phyloP scores from a whole-genome alignment of 1,140 invertebrate species.

The Pseudomyrmex dendroicus region DNA sequence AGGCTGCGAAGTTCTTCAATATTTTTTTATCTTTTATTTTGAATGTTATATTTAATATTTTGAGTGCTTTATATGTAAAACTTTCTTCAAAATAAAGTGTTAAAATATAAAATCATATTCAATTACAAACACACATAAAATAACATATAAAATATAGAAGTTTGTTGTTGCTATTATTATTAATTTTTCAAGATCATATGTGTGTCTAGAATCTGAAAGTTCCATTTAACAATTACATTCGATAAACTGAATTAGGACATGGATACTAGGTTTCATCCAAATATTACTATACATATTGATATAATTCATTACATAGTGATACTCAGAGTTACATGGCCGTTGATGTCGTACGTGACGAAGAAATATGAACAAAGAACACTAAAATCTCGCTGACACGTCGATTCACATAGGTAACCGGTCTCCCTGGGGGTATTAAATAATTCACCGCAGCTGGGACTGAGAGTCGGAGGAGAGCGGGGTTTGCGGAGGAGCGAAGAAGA shows the following conservation, averaged over 20 bases:
- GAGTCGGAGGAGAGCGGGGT: constrained; percentile 77
- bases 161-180: background rate
- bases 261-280: background rate
- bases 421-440: constrained; percentile 83
- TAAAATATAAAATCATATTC: too few species aligned
- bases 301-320: background rate
- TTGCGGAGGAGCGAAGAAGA: constrained; percentile 71
- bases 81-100: too few species aligned
- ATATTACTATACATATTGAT: constrained; percentile 25
- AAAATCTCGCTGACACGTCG: constrained; percentile 73
- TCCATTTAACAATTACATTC: background rate
- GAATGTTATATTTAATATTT: background rate
- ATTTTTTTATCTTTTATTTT: constrained; percentile 18
- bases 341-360: constrained; percentile 32
- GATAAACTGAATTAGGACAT: constrained; percentile 18
- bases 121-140: background rate
- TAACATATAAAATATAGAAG: background rate
- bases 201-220: too few species aligned
- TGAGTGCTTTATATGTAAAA: too few species aligned
- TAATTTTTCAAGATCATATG: background rate
- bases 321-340: constrained; percentile 17
- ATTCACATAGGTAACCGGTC: constrained; percentile 77
- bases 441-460: constrained; percentile 82
- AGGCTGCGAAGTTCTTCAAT: constrained; percentile 15
- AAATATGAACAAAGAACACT: constrained; percentile 68